A percentile compares a stretch with the other conserved stretches of the same genome.
Conservation (phyloP, 2,888 invertebrate genomes). For the Tachystola acroxantha region DNA sequence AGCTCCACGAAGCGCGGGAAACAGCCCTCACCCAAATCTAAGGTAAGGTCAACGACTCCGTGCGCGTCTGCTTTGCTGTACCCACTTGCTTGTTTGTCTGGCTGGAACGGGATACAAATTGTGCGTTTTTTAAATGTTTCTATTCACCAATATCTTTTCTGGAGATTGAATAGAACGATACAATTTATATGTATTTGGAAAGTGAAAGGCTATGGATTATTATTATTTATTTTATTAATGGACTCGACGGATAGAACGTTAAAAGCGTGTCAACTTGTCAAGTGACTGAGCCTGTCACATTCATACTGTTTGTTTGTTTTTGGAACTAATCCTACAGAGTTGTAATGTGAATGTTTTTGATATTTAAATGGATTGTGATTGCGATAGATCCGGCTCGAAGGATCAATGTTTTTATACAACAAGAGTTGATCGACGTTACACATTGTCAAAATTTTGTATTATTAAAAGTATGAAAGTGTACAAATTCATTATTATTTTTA, state of each 20-base stretch:
- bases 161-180: no score
- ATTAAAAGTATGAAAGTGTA: no score
- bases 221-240: no score
- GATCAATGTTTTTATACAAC: neutral
- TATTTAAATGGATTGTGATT: no score
- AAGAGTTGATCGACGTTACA: no score
- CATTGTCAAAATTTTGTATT: no score
- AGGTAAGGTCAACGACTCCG: constrained; percentile 70
- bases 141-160: neutral
- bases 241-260: constrained; percentile 12
- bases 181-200: neutral
- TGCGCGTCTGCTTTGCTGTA: constrained; percentile 37
- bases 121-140: constrained; percentile 1
- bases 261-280: constrained; percentile 19
- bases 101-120: constrained; percentile 14
- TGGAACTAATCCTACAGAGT: no score
- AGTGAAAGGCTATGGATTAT: no score
- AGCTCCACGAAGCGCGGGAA: constrained; percentile 76
- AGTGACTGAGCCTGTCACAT: constrained; percentile 10
- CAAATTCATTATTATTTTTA: no score
- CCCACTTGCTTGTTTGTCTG: constrained; percentile 31
- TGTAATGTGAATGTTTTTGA: no score
- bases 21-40: constrained; percentile 74
- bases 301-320: no score
- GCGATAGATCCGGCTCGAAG: constrained; percentile 1